A percentile compares a stretch with the other conserved stretches of the same genome.
Evolutionary conservation across 2,797 vertebrate genomes (phyloP).

Genomic region (Syndactyla subalaris): DNA sequence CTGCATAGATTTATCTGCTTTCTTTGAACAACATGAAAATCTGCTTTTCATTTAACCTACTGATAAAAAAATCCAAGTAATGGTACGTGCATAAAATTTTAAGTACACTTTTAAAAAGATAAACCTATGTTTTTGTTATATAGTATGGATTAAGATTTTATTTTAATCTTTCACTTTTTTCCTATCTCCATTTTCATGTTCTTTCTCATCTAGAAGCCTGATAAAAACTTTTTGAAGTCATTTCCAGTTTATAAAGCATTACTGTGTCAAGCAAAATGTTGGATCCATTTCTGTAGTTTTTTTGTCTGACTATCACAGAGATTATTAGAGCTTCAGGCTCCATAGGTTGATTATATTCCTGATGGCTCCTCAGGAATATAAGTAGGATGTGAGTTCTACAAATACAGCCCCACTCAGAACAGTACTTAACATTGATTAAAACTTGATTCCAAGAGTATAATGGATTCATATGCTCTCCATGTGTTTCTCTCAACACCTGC

Average conservation of each 20-base stretch:
- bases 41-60: background rate
- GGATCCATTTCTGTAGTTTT: background rate
- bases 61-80: background rate
- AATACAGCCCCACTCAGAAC: background rate
- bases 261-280: background rate
- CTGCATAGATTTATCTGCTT: background rate
- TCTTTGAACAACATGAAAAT: background rate
- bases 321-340: background rate
- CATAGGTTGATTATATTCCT: conserved; percentile 8
- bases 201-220: background rate
- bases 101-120: background rate
- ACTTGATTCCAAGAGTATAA: background rate
- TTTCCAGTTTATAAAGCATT: background rate
- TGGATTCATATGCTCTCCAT: background rate
- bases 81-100: background rate
- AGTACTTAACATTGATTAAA: background rate
- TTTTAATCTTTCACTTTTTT: background rate
- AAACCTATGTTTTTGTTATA: background rate
- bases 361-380: background rate
- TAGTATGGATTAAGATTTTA: background rate
- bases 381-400: background rate
- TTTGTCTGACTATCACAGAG: background rate
- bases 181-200: background rate
- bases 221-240: background rate
- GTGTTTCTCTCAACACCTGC: background rate